These are phyloP conservation scores for Lanistes nyassanus DNA, from an alignment of 1,140 invertebrate species.

Conservation along the genomic window DNA sequence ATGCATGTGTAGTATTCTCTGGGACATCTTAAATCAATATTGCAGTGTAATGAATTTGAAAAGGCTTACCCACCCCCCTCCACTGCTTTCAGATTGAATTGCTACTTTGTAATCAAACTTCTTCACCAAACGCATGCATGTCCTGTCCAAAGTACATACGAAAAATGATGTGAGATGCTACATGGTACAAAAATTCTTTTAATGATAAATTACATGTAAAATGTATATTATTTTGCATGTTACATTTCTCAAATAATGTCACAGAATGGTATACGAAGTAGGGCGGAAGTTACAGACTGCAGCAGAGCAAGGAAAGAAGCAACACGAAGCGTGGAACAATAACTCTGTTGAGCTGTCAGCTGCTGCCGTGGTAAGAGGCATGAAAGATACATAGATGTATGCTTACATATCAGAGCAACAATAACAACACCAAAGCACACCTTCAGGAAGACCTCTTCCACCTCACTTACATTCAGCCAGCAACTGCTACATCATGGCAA, in stretches of 20 bases:
- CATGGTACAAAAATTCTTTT: neutral
- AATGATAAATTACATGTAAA: neutral
- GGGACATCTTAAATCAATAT: neutral
- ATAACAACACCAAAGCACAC: too few relatives aligned
- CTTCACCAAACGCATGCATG: neutral
- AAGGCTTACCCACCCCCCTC: too few relatives aligned
- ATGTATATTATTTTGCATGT: neutral
- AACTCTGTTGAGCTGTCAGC: conserved; percentile 82
- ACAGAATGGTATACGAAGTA: conserved; percentile 37
- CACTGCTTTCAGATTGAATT: neutral
- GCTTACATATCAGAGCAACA: too few relatives aligned
- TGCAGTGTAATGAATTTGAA: neutral
- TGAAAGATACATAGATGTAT: conserved; percentile 16
- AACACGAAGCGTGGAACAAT: conserved; percentile 82
- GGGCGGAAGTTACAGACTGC: conserved; percentile 31
- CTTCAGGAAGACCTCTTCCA: too few relatives aligned
- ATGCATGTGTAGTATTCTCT: neutral
- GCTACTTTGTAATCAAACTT: neutral
- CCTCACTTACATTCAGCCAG: too few relatives aligned
- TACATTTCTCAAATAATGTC: neutral
- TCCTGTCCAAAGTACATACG: neutral
- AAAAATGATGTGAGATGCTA: neutral
- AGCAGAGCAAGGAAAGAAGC: conserved; percentile 31
- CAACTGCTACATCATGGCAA: too few relatives aligned
- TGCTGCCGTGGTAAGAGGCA: conserved; percentile 75